These are phyloP conservation scores for Athalia circularis DNA, from an alignment of 2,888 invertebrate genomes.

Conservation along the genomic window DNA sequence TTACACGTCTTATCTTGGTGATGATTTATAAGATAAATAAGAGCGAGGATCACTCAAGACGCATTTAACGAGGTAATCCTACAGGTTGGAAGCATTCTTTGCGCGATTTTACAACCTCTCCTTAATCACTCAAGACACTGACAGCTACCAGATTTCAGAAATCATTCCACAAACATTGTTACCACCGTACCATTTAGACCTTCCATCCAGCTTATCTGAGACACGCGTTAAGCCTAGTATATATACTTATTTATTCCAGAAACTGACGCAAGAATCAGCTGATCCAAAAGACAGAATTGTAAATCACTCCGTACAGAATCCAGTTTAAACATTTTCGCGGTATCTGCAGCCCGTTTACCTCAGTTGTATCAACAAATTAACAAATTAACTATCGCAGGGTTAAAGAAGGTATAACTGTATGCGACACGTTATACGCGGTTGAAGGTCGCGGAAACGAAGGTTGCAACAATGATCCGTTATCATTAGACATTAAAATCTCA, in stretches of 20 bases:
- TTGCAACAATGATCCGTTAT: constrained; percentile 21
- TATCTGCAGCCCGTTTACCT: background rate
- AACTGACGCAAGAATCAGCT: constrained; percentile 48
- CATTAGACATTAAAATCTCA: background rate
- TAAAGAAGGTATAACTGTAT: constrained; percentile 15
- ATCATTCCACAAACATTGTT: constrained; percentile 66
- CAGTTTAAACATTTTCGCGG: constrained; percentile 45
- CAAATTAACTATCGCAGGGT: constrained; percentile 37
- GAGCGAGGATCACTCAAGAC: constrained; percentile 62
- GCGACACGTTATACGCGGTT: background rate
- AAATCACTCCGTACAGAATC: constrained; percentile 46
- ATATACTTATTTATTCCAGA: constrained; percentile 65
- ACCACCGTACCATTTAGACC: constrained; percentile 49
- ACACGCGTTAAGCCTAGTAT: constrained; percentile 68
- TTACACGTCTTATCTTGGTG: constrained; percentile 66
- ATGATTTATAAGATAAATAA: constrained; percentile 72
- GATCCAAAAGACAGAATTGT: constrained; percentile 43
- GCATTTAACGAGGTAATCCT: constrained; percentile 67
- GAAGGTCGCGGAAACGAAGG: constrained; percentile 24
- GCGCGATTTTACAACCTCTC: constrained; percentile 62
- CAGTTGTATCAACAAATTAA: constrained; percentile 38
- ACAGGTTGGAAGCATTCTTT: constrained; percentile 44
- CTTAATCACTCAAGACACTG: constrained; percentile 63
- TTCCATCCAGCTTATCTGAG: constrained; percentile 66
- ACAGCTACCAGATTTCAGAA: constrained; percentile 61